Evolutionary conservation across 2,797 vertebrate species (phyloP).

Genomic region (Gymnopithys bicolor): DNA sequence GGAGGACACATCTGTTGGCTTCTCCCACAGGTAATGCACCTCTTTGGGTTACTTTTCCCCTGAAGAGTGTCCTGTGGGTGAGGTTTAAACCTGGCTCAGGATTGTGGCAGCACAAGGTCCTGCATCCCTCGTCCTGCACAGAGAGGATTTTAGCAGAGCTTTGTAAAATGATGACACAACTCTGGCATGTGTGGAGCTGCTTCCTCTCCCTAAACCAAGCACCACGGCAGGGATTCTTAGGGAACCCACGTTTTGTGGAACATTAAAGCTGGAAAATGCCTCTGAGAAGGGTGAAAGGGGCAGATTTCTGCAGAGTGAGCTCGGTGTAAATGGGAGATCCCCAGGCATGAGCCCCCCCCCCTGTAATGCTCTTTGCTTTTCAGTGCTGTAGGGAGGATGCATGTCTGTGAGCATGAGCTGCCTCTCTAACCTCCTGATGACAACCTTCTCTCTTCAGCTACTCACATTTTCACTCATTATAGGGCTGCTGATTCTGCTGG

Average conservation of each 20-base stretch:
- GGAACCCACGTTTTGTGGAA: too few species aligned
- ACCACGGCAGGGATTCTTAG: background rate
- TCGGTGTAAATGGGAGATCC: slow-evolving; percentile 44
- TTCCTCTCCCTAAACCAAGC: background rate
- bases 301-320: background rate
- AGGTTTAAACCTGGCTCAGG: background rate
- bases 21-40: background rate
- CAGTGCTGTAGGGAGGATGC: slow-evolving; percentile 44
- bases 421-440: slow-evolving; percentile 23
- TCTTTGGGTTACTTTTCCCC: rapidly evolving
- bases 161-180: rapidly evolving
- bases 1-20: background rate
- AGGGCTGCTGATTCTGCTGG: slow-evolving; percentile 71
- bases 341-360: slow-evolving; percentile 16
- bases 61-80: background rate
- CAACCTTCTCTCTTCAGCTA: slow-evolving; percentile 76
- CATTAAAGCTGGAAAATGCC: background rate
- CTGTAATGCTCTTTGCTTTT: background rate
- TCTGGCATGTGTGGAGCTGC: background rate
- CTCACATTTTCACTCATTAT: slow-evolving; percentile 69
- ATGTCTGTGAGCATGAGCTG: slow-evolving; percentile 75
- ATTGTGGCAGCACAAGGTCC: background rate
- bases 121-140: background rate
- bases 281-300: background rate
- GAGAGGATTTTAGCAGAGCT: rapidly evolving